Base-by-base conservation (phyloP, 2,888 invertebrate species). In the Meliscaeva auricollis region DNA sequence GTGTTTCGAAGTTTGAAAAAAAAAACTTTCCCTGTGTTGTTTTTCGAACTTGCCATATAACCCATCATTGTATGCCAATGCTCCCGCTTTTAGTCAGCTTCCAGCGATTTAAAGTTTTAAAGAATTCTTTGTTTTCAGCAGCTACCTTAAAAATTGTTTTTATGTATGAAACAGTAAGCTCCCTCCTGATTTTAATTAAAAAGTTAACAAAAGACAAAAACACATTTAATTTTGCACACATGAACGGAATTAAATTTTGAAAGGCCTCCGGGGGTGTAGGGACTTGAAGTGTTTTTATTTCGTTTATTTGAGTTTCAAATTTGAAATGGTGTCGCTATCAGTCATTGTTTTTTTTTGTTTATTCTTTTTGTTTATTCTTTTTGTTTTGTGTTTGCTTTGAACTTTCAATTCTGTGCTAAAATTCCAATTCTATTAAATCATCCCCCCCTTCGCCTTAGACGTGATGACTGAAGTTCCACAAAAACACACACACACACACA, bases 171-270 rank as follows among this genome's bases (percentile, higher is more conserved):
- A n/a, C 52, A 54, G n/a, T n/a, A 26, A 26, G 4, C 30, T 54
- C 15, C 41, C n/a, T n/a, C 17, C 7, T 11, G 32, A 32, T 68
- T 80, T 80, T 80, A 80, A 80, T 80, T 80, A 80, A 80, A 80
- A 80, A 80, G 79, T 80, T 80, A 69, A 74, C 73, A 69, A n/a
- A 60, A 58, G 60, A 68, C 64, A 72, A 72, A 46, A 79, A 66
- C 30, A 72, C 48, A 72, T 80, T 74, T 68, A 68, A 74, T 60
- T n/a, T 68, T 68, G 50, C 44, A 48, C 68, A 74, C 60, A 62
- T 22, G 68, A 68, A 52, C 62, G 68, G 54, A 80, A 80, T 80
- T 66, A 60, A 79, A 79, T 74, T 79, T 62, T 15, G 20, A 2
- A 64, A 30, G 0, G 1, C 7, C 54, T 1, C 15, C 46, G 15